Evolutionary conservation across 1,140 invertebrate species (phyloP), one percentile per base, ranked within the genome.

Genomic region (Procambarus virginalis): DNA sequence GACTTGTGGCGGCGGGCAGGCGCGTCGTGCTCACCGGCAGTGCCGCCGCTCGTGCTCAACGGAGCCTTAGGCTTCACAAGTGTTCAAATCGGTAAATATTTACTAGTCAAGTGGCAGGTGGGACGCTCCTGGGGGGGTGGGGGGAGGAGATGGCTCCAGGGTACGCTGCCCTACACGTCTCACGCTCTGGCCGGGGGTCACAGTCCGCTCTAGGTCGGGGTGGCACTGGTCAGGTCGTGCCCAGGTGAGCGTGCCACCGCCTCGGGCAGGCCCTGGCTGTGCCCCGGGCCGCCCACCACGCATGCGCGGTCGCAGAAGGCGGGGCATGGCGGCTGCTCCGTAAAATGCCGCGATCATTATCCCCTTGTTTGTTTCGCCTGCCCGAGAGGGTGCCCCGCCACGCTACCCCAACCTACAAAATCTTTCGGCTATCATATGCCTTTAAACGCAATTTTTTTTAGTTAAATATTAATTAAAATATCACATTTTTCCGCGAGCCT

Each of bases 191-290:
- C 80, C 76, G 34, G 87, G 81, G 87, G 81, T 89, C 87, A 89
- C 87, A 78, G 75, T 84, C 60, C 87, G 87, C 87, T 81, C 87
- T 77, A 78, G 58, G 87, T 89, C 73, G 81, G 87, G 80, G 80
- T 89, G 87, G 87, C 87, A 89, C 87, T 89, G 87, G 87, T 89
- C 87, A 89, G 87, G 87, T 89, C 87, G 87, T 51, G 46, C 80
- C 49, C 87, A 89, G 87, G 87, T 89, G 81, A 84, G 81, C 80
- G 87, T 84, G 87, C 87, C 87, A 84, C 68, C 77, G 48, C 77
- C 78, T 60, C 48, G 64, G 86, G 55, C 68, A 60, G 64, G 60
- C 81, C 64, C 81, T 49, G 49, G 14, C 64, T 14, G 81, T 55
- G 51, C 46, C 73, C n/a, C 45, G 55, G 80, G 45, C 81, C 70